These are phyloP conservation scores for Elephantulus edwardii DNA, from an alignment of 2,113 vertebrate genomes.

Conservation along the genomic window DNA sequence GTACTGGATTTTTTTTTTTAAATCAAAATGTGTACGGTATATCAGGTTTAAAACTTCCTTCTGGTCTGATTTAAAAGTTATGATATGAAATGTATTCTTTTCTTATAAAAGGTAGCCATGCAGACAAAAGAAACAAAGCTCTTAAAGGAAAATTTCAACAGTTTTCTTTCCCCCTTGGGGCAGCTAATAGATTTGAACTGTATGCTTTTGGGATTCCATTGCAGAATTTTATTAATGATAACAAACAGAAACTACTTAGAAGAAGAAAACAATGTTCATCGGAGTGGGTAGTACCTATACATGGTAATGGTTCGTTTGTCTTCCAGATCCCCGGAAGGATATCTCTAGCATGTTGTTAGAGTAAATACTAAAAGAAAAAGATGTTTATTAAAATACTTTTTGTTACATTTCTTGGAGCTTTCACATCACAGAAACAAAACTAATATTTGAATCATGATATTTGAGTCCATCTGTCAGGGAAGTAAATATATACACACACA, in stretches of 20 bases:
- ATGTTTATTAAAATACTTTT: neutral
- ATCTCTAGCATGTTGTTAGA: constrained; percentile 22
- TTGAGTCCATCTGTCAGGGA: neutral
- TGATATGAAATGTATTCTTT: constrained; percentile 25
- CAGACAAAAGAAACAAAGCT: neutral
- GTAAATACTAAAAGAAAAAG: constrained; percentile 1
- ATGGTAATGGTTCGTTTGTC: neutral
- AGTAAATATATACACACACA: neutral
- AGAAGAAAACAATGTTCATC: neutral
- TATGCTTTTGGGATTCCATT: neutral
- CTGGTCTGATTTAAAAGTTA: constrained; percentile 15
- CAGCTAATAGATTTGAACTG: no score
- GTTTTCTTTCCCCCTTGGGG: neutral
- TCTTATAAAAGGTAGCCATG: constrained; percentile 36
- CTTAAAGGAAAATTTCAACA: neutral
- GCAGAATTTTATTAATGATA: constrained; percentile 10
- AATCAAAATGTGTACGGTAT: neutral
- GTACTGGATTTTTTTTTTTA: constrained; percentile 34
- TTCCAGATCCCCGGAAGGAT: neutral
- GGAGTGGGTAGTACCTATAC: neutral
- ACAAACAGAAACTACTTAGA: constrained; percentile 14
- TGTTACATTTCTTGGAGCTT: constrained; percentile 2
- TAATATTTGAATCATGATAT: constrained; percentile 31
- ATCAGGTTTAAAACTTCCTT: constrained; percentile 4
- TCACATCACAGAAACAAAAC: constrained; percentile 23